Evolutionary conservation across 1,140 invertebrate genomes (phyloP), one percentile per base, ranked within the genome.

Genomic region (Zaprionus davidi): DNA sequence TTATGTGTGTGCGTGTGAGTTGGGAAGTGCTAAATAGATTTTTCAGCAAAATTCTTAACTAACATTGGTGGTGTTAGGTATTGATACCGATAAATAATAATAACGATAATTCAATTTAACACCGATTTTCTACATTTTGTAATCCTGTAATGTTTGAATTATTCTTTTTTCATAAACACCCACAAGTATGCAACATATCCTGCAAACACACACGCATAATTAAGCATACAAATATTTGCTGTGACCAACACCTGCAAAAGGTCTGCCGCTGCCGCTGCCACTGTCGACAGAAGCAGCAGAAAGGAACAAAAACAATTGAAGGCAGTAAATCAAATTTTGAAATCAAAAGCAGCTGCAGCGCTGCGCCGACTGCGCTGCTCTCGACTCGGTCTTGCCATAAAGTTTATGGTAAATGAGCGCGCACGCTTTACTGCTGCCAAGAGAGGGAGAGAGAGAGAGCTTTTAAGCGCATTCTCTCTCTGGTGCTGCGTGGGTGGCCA

Each of bases 241-340:
- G 20, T 53, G 5, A 15, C 24, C 17, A 5, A 34, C 60, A 56
- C 49, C 22, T 36, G 36, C 38, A 70, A 51, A 74, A 82, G 80
- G 80, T 71, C 51, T 26, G 41, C 13, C 12, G 17, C 44, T 56
- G 62, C 26, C 6, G 26, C 26, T 24, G 24, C 3, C 34, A 5
- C 34, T 38, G 36, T 15, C 13, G 36, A 13, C 62, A 44, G 24
- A 11, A 26, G 1, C 5, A 56, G 24, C 13, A 46, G 31, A 78
- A 78, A 78, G 58, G 22, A 24, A 51, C 46, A 51, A 46, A 46
- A 51, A 51, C 46, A 22, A 56, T 73, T 49, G 62, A 71, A 55
- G 51, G 53, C 28, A 74, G 79, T 82, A 81, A 84, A 90, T 90
- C 78, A 83, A 69, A 81, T 84, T 76, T 79, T 65, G 69, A 87